phyloP scores from a whole-genome alignment of 1,140 invertebrate species.

The Streblospio benedicti region DNA sequence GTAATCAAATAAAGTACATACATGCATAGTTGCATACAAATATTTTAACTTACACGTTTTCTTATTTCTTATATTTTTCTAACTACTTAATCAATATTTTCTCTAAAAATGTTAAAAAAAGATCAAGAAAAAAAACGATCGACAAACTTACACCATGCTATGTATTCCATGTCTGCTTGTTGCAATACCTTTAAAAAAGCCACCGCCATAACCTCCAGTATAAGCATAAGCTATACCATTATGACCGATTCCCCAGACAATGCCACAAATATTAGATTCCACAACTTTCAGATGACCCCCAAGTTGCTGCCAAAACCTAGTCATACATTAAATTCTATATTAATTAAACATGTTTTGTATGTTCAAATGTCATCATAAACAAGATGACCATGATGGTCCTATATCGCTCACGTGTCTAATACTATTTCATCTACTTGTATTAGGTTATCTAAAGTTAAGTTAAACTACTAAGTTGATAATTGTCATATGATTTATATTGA shows the following conservation, averaged over 20 bases:
- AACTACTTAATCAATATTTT: background rate
- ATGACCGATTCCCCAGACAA: background rate
- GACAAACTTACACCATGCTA: background rate
- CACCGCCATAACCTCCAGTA: background rate
- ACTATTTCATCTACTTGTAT: too few species aligned
- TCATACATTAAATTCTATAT: background rate
- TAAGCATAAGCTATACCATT: background rate
- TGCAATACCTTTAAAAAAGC: background rate
- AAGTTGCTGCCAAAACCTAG: background rate
- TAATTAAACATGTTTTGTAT: too few species aligned
- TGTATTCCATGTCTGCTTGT: background rate
- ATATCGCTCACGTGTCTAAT: too few species aligned
- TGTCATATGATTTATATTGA: too few species aligned
- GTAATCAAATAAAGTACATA: background rate
- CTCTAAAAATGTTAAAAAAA: background rate
- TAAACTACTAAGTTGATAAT: too few species aligned
- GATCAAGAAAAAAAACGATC: background rate
- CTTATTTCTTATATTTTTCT: background rate
- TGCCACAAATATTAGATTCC: background rate
- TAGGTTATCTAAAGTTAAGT: too few species aligned
- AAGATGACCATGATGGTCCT: too few species aligned
- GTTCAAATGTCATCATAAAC: too few species aligned
- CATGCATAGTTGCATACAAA: background rate
- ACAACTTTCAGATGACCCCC: background rate
- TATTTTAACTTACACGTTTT: background rate